Conservation (phyloP, 2,888 invertebrate genomes). For the Ceratothoa steindachneri region DNA sequence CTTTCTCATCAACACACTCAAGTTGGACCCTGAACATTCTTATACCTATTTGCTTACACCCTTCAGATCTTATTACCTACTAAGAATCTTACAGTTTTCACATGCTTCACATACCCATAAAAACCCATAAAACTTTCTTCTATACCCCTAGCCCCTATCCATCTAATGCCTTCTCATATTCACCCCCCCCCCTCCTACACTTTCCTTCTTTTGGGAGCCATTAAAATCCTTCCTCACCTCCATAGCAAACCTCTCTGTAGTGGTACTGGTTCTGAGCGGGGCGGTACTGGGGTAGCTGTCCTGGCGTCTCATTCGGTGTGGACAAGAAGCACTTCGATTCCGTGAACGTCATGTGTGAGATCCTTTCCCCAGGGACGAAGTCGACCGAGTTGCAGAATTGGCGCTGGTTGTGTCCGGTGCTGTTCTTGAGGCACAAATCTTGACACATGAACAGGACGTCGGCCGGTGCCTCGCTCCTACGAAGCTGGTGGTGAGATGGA, state of each 20-base stretch:
- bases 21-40: too few relatives aligned
- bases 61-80: too few relatives aligned
- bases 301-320: slow-evolving; percentile 7
- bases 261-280: slow-evolving; percentile 20
- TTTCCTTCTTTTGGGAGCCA: too few relatives aligned
- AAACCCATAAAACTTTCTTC: too few relatives aligned
- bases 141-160: too few relatives aligned
- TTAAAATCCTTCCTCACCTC: too few relatives aligned
- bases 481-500: slow-evolving; percentile 24
- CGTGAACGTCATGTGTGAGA: slow-evolving; percentile 26
- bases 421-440: slow-evolving; percentile 32
- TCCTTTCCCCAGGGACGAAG: slow-evolving; percentile 25
- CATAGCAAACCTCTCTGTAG: slow-evolving; percentile 37
- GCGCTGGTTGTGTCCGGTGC: slow-evolving; percentile 23
- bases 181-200: too few relatives aligned
- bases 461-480: slow-evolving; percentile 24
- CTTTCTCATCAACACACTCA: too few relatives aligned
- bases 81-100: too few relatives aligned
- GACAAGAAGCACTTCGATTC: slow-evolving; percentile 39
- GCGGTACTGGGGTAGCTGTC: slow-evolving; percentile 6
- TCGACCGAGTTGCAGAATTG: slow-evolving; percentile 29
- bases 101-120: too few relatives aligned
- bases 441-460: slow-evolving; percentile 27
- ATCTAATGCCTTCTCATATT: too few relatives aligned
- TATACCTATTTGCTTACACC: too few relatives aligned